Base-by-base conservation (phyloP, 2,797 vertebrate species). In the Rhadinocentrus ornatus region DNA sequence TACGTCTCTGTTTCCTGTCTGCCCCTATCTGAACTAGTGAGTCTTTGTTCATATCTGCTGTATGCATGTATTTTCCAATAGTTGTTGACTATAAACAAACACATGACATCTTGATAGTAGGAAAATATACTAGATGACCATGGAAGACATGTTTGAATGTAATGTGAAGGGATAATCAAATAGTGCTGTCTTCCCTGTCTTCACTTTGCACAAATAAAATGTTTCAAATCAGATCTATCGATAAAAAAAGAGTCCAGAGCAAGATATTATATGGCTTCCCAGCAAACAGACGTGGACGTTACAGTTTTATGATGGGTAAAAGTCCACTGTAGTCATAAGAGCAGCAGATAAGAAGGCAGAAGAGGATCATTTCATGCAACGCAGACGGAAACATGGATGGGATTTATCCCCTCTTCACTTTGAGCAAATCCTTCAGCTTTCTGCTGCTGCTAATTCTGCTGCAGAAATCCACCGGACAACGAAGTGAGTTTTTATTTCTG, bases 241-340 rank as follows among this genome's bases (percentile, higher is more conserved):
- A 66, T 46, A 18, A 69, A 20, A 78, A 57, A 64, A 6, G 31
- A 15, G 55, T 27, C 3, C 50, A 29, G 7, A 62, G 10, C 4
- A 52, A 31, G 18, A 18, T 52, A 13, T 29, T 73, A 48, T 65
- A 46, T 66, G 41, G 46, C 59, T 71, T 82, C n/a, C 68, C 41
- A 15, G 71, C 73, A 83, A 77, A 80, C 67, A 69, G 31, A 69
- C 2, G 6, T 8, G 46, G 35, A 18, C 61, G 56, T 59, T 50
- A 24, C 1, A 18, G 22, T 75, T 91, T 90, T 91, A 91, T 80
- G 81, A 56, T 32, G 11, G 87, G 86, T 56, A 66, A 92, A 92
- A 89, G 91, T 92, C 91, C 87, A 88, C 62, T 0, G 31, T 31
- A 12, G 71, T 69, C 71, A 80, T 86, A 86, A 86, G 85, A n/a